phyloP scores from a whole-genome alignment of 1,140 invertebrate genomes.

The Drosophila arizonae region DNA sequence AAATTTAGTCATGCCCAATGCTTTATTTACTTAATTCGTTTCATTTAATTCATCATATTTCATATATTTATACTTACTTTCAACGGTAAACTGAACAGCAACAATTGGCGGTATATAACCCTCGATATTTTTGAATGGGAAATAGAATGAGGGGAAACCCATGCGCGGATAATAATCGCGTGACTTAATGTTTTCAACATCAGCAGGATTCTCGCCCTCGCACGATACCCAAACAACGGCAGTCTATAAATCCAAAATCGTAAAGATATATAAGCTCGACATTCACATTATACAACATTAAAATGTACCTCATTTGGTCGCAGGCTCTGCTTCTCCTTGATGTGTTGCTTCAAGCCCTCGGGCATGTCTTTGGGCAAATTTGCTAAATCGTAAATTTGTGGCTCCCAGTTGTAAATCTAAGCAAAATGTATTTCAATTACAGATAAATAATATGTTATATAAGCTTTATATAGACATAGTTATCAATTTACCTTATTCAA shows the following conservation, averaged over 20 bases:
- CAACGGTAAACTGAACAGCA: slow-evolving; percentile 93
- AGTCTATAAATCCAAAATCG: slow-evolving; percentile 82
- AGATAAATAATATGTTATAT: neutral
- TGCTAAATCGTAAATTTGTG: slow-evolving; percentile 88
- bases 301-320: slow-evolving; percentile 75
- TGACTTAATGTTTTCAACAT: slow-evolving; percentile 94
- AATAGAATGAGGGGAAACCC: slow-evolving; percentile 90
- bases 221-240: slow-evolving; percentile 93
- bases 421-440: slow-evolving; percentile 15
- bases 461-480: neutral
- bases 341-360: slow-evolving; percentile 88
- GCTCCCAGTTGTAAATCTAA: slow-evolving; percentile 92
- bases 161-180: slow-evolving; percentile 91
- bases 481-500: slow-evolving; percentile 86
- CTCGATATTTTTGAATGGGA: slow-evolving; percentile 91
- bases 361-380: slow-evolving; percentile 89
- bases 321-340: slow-evolving; percentile 83
- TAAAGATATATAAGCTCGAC: too few species aligned
- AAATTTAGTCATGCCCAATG: too few species aligned
- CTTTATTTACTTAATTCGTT: too few species aligned
- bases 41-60: neutral
- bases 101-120: slow-evolving; percentile 95
- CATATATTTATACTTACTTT: slow-evolving; percentile 85
- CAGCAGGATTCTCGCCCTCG: slow-evolving; percentile 94
- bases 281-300: neutral